Conservation (phyloP, 1,140 invertebrate species). For the Apis dorsata region DNA sequence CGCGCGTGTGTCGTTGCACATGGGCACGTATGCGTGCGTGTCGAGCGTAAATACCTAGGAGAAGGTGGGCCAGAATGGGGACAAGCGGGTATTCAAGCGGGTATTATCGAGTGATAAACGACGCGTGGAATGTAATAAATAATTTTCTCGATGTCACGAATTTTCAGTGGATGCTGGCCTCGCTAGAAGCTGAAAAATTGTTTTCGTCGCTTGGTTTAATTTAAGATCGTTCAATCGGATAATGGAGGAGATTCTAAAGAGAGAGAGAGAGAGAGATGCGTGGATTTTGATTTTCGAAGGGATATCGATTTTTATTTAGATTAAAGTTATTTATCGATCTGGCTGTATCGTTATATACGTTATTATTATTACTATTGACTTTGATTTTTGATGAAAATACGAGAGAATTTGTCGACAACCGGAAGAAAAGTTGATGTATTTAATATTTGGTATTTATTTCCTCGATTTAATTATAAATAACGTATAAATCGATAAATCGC, state of each 20-base stretch:
- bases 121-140: constrained; percentile 59
- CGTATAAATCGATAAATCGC: neutral
- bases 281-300: no score
- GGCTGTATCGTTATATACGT: no score
- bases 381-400: no score
- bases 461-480: neutral
- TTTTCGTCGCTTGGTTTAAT: neutral
- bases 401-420: no score
- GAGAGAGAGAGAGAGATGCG: no score
- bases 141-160: constrained; percentile 43
- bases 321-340: no score
- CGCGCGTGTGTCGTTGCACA: neutral
- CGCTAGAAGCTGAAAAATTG: neutral
- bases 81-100: constrained; percentile 52
- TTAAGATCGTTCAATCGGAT: neutral
- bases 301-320: no score
- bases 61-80: constrained; percentile 61
- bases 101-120: constrained; percentile 58
- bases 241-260: no score
- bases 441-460: no score
- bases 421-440: no score
- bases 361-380: no score
- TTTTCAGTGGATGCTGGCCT: neutral
- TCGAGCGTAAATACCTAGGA: constrained; percentile 55
- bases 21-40: neutral